Evolutionary conservation across 2,888 invertebrate genomes (phyloP).

Genomic region (Homarus gammarus): DNA sequence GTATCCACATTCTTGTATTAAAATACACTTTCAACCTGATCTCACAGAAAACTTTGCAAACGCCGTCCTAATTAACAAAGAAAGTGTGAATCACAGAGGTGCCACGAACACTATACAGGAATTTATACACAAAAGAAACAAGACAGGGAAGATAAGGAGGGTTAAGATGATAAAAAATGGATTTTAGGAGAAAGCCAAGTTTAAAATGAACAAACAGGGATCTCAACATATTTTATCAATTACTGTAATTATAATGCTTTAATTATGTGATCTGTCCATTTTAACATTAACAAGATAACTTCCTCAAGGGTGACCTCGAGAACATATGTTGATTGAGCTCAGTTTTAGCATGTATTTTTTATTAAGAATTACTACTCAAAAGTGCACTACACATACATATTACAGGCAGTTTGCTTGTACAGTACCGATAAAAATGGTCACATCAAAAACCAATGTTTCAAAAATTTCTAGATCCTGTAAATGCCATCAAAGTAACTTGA

Average conservation of each 20-base stretch:
- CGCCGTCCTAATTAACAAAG: constrained; percentile 44
- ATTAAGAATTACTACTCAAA: too few relatives aligned
- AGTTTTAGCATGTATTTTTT: background rate
- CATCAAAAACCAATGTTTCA: too few relatives aligned
- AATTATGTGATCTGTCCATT: background rate
- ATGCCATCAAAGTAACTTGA: too few relatives aligned
- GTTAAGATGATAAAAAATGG: constrained; percentile 36
- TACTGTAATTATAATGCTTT: background rate
- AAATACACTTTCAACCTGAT: constrained; percentile 8
- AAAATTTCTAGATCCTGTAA: too few relatives aligned
- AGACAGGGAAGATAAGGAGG: constrained; percentile 46
- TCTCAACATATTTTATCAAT: background rate
- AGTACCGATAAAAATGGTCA: too few relatives aligned
- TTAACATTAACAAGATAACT: background rate
- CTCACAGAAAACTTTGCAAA: constrained; percentile 56
- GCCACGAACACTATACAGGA: constrained; percentile 53
- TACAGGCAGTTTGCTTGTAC: too few relatives aligned
- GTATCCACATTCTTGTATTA: background rate
- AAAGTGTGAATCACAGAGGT: constrained; percentile 55
- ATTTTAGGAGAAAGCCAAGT: constrained; percentile 56
- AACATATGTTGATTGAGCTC: background rate
- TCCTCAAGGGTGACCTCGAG: background rate
- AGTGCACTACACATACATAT: too few relatives aligned
- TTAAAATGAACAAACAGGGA: constrained; percentile 13
- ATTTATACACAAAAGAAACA: constrained; percentile 17